Base-by-base conservation (phyloP, 2,888 invertebrate species). In the Tenthredo mesomela region DNA sequence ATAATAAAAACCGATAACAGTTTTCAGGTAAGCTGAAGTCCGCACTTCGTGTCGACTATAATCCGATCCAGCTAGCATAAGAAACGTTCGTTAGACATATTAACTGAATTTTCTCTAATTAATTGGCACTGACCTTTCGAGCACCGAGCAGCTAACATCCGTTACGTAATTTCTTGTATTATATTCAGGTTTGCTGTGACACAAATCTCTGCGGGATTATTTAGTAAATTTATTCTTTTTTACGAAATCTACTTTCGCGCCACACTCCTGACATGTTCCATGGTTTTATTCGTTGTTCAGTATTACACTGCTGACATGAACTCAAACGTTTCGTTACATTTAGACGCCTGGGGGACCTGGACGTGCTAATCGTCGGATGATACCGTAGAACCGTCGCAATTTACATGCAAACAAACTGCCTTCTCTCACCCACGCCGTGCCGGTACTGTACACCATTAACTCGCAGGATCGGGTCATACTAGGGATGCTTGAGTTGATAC, bases 331-430 rank as follows among this genome's bases (percentile, higher is more conserved):
- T 61, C 61, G 80, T 58, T 61, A 61, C 43, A 12, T 61, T 61
- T 43, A 21, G 40, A 61, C n/a, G 77, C 54, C 29, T 47, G 18
- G 29, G 33, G 29, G 29, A 54, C 50, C 18, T 54, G n/a, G 54
- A 77, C 50, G 77, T 54, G 54, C 50, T 54, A 50, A 77, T 77
- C 77, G 80, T 50, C 61, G 21, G 58, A 80, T 80, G 80, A 80
- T 61, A 61, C 61, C 58, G 77, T 73, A n/a, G 67, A 67, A 67
- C 43, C 82, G n/a, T 54, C 75, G 75, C 61, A 84, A 84, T 84
- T 84, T 75, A 75, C 84, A 84, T 84, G 84, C 84, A 84, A 84
- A 84, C 75, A 84, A 84, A 75, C 75, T 75, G 84, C 75, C 75
- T 75, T n/a, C 73, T 25, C 75, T 84, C 25, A 43, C n/a, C 73